Evolutionary conservation across 2,888 invertebrate genomes (phyloP).

Genomic region (Seladonia tumulorum): DNA sequence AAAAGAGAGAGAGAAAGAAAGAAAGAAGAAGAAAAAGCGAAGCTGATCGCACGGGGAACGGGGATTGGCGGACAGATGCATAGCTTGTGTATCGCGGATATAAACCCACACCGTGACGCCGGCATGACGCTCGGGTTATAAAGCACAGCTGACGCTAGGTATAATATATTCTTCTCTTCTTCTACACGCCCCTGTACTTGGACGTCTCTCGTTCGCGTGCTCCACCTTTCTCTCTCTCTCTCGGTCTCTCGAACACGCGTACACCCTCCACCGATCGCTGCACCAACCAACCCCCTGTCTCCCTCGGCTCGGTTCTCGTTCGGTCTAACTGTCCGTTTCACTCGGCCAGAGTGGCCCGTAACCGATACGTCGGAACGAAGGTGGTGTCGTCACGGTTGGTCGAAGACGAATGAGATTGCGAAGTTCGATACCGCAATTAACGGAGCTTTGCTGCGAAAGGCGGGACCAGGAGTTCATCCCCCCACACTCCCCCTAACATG

Average conservation of each 20-base stretch:
- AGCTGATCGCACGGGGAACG: slow-evolving; percentile 53
- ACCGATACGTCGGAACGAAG: slow-evolving; percentile 64
- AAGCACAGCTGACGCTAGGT: slow-evolving; percentile 81
- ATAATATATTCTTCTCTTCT: slow-evolving; percentile 76
- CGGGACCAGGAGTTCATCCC: slow-evolving; percentile 29
- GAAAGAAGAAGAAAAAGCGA: slow-evolving; percentile 27
- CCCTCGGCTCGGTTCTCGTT: slow-evolving; percentile 42
- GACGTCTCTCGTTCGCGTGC: not conserved
- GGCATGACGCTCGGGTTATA: slow-evolving; percentile 78
- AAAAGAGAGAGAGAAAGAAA: slow-evolving; percentile 35
- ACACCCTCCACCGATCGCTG: slow-evolving; percentile 40
- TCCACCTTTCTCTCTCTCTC: slow-evolving; percentile 36
- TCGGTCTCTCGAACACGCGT: slow-evolving; percentile 67
- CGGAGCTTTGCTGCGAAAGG: slow-evolving; percentile 55
- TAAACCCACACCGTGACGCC: slow-evolving; percentile 77
- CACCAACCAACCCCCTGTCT: slow-evolving; percentile 52
- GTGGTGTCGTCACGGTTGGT: slow-evolving; percentile 68
- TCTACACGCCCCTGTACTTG: slow-evolving; percentile 43
- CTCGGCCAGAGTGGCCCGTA: slow-evolving; percentile 62
- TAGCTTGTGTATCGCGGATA: slow-evolving; percentile 69
- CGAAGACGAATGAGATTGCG: slow-evolving; percentile 71
- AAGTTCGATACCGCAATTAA: slow-evolving; percentile 72
- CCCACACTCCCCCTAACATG: slow-evolving; percentile 14
- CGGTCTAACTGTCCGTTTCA: slow-evolving; percentile 72
- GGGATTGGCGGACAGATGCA: slow-evolving; percentile 75